Percentiles rank a stretch among this genome's conserved stretches.
Evolutionary conservation across 35 echinoderm and acorn worm species (phyloP).

Genomic region (Lytechinus pictus): DNA sequence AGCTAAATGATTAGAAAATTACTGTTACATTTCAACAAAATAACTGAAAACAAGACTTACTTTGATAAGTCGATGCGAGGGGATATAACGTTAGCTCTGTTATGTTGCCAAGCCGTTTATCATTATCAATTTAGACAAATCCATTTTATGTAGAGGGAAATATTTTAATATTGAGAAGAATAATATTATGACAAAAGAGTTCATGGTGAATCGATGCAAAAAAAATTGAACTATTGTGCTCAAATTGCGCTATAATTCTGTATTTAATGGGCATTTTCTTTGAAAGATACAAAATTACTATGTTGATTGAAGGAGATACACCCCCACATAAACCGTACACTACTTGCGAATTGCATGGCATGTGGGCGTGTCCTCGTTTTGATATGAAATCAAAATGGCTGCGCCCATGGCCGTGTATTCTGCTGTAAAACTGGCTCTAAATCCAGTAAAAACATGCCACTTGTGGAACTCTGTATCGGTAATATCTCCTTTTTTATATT

Average conservation of each 20-base stretch:
- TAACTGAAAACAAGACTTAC: background rate
- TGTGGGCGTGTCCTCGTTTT: background rate
- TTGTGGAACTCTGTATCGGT: background rate
- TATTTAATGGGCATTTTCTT: background rate
- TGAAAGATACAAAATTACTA: background rate
- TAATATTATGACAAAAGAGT: too few relatives aligned
- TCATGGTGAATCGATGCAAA: too few relatives aligned
- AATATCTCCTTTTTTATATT: background rate
- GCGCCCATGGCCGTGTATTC: background rate
- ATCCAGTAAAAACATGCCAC: background rate
- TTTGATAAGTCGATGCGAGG: background rate
- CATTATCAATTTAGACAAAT: background rate
- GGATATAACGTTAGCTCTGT: background rate
- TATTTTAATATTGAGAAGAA: background rate
- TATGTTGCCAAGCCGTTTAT: background rate
- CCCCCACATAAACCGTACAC: too few relatives aligned
- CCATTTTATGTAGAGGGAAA: background rate
- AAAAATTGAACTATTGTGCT: too few relatives aligned
- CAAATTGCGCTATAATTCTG: background rate
- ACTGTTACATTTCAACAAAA: background rate
- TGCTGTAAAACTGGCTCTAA: background rate
- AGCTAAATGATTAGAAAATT: background rate
- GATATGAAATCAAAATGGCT: background rate
- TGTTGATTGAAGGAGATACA: background rate
- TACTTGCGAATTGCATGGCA: too few relatives aligned